Percentiles rank a stretch among this genome's conserved stretches.
These are phyloP conservation scores for Bicyclus anynana DNA, from an alignment of 1,140 invertebrate genomes.

Conservation along the genomic window DNA sequence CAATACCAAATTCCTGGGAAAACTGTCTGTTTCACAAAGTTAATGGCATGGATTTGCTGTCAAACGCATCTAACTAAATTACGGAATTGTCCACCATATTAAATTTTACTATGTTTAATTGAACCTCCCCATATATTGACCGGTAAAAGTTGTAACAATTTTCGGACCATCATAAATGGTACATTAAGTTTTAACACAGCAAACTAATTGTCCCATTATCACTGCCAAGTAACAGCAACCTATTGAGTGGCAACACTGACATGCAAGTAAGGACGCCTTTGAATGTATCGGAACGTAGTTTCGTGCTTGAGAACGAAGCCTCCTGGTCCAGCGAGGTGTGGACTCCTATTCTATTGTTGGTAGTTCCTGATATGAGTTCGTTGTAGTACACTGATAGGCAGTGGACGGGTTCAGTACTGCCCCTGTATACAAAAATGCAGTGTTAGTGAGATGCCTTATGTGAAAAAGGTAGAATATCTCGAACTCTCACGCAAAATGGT, in stretches of 20 bases:
- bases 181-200: constrained; percentile 90
- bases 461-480: no score
- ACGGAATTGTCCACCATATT: no score
- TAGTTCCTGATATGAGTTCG: constrained; percentile 89
- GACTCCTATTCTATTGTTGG: constrained; percentile 93
- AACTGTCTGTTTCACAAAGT: no score
- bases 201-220: constrained; percentile 93
- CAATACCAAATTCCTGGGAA: no score
- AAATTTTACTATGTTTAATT: no score
- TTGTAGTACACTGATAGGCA: constrained; percentile 86
- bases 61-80: no score
- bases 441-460: neutral
- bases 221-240: constrained; percentile 90
- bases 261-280: constrained; percentile 94
- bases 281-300: constrained; percentile 92
- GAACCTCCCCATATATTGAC: no score
- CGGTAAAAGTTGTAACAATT: no score
- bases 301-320: constrained; percentile 89
- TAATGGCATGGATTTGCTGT: no score
- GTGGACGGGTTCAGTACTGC: constrained; percentile 93
- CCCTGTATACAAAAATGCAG: constrained; percentile 67
- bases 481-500: no score
- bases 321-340: constrained; percentile 86
- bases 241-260: constrained; percentile 92
- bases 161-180: no score